phyloP scores from a whole-genome alignment of 2,113 vertebrate species.

The Platanista minor region DNA sequence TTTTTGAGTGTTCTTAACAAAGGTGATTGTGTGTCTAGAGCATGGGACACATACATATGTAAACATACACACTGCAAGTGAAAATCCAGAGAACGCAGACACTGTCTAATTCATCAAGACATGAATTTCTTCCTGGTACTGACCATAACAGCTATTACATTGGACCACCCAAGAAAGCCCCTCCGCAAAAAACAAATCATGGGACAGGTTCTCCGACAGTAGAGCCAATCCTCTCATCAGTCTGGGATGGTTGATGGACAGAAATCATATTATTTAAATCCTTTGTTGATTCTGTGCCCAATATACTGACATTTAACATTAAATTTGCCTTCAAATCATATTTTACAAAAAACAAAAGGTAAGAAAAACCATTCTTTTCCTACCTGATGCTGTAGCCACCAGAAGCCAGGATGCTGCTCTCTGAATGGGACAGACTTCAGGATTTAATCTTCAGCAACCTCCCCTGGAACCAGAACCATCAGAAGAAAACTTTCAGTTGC shows the following conservation, averaged over 20 bases:
- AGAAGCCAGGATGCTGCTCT: conserved; percentile 49
- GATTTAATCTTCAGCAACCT: conserved; percentile 46
- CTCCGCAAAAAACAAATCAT: background rate
- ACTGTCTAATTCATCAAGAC: background rate
- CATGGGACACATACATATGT: background rate
- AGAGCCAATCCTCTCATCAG: background rate
- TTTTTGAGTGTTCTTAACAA: background rate
- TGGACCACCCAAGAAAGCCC: background rate
- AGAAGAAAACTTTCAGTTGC: conserved; percentile 27
- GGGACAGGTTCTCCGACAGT: background rate
- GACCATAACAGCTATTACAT: background rate
- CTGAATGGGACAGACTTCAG: background rate
- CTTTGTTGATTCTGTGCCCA: background rate
- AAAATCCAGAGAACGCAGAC: background rate
- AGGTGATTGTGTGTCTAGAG: background rate
- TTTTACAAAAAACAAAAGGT: background rate
- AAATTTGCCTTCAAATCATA: background rate
- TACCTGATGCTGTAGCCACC: conserved; percentile 75
- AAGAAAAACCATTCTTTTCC: conserved; percentile 14
- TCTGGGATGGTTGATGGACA: background rate
- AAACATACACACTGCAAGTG: background rate
- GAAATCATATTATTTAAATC: conserved; percentile 1
- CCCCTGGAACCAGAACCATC: conserved; percentile 66
- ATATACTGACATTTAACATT: background rate
- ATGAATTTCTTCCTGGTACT: background rate